Evolutionary conservation across 2,797 vertebrate species (phyloP), one percentile per base, ranked within the genome.

Genomic region (Mus caroli): DNA sequence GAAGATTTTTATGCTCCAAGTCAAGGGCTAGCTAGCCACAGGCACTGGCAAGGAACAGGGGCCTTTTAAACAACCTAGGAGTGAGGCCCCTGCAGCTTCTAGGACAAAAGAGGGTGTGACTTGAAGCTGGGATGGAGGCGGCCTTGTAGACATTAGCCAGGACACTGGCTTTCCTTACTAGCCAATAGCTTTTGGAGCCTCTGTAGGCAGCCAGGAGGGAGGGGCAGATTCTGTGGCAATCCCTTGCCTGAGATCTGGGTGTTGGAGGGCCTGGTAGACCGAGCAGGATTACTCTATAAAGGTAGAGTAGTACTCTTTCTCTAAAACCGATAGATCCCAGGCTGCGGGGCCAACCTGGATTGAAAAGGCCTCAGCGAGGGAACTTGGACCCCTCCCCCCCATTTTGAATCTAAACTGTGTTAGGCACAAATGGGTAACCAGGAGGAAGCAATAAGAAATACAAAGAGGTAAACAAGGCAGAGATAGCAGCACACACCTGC

Each of bases 251-350:
- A 46, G 94, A 31, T 76, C 88, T 0, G 2, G 71, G 71, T 88
- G 80, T 91, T 11, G 0, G 9, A 14, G 19, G 28, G n/a, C n/a
- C 3, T 75, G 67, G n/a, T 0, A 11, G 73, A 37, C n/a, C 6
- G n/a, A 11, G 37, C 86, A 56, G 60, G 71, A 54, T 80, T 62
- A 24, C 40, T 54, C 75, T 43, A 19, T 43, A n/a, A 46, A 88
- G 83, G 69, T 78, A 56, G 71, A 85, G 69, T 10, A 75, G 78
- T 91, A 46, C 69, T 64, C 88, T 71, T 92, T 91, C 92, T 92
- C 95, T 86, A 96, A 95, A 93, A 80, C 37, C 79, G 78, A 58
- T 50, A 13, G 40, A 24, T 50, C 54, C 75, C 87, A 88, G 82
- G 64, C 64, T 13, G 6, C 13, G 1, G 46, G 37, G 40, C 76